Evolutionary conservation across 1,140 invertebrate genomes (phyloP).

Genomic region (Asbolus verrucosus): DNA sequence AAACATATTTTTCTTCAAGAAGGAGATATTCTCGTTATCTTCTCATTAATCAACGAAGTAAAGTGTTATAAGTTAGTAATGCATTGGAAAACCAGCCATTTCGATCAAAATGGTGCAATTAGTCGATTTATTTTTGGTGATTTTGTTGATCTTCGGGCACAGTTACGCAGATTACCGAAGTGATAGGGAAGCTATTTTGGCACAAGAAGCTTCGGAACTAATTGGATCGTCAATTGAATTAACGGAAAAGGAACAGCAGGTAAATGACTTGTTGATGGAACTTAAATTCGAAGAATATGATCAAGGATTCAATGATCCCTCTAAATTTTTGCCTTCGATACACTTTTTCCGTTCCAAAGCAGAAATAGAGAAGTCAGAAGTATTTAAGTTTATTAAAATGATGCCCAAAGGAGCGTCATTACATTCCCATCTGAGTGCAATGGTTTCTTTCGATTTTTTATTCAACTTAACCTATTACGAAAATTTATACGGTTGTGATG

Average conservation of each 20-base stretch:
- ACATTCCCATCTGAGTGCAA: not conserved
- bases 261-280: slow-evolving; percentile 74
- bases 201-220: slow-evolving; percentile 62
- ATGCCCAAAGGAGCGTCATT: not conserved
- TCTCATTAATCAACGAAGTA: no score
- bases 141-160: not conserved
- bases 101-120: no score
- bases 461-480: slow-evolving; percentile 54
- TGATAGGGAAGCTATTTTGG: not conserved
- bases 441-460: not conserved
- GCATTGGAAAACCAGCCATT: no score
- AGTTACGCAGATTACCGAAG: not conserved
- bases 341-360: slow-evolving; percentile 5
- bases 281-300: slow-evolving; percentile 70
- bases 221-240: slow-evolving; percentile 68
- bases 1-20: no score
- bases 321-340: not conserved
- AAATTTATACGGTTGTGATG: slow-evolving; percentile 74
- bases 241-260: slow-evolving; percentile 68
- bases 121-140: no score
- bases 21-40: no score
- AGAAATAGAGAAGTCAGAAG: not conserved
- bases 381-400: slow-evolving; percentile 10
- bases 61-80: no score
- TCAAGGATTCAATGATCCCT: slow-evolving; percentile 19